Evolutionary conservation across 2,113 vertebrate genomes (phyloP).

Genomic region (Istiophorus platypterus): DNA sequence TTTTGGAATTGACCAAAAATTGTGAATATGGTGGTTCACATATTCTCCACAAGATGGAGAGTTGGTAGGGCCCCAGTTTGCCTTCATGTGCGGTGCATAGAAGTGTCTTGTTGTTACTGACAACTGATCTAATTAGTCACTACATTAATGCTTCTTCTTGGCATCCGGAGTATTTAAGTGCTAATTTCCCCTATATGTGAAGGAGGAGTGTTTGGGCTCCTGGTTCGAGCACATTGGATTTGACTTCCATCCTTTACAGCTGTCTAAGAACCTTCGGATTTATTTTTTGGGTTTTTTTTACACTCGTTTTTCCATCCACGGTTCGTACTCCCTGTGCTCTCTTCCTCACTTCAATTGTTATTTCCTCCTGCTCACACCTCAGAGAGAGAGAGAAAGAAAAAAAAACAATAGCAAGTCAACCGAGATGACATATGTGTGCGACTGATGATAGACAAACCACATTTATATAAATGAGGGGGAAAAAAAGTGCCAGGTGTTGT

Average conservation of each 20-base stretch:
- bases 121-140: background rate
- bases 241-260: background rate
- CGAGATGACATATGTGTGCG: slow-evolving; percentile 23
- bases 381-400: no score
- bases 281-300: background rate
- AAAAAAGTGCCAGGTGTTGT: slow-evolving; percentile 52
- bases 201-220: background rate
- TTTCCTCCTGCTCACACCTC: slow-evolving; percentile 48
- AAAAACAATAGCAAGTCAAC: slow-evolving; percentile 14
- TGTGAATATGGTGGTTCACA: no score
- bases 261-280: background rate
- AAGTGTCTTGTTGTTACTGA: background rate
- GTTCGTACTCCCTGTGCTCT: background rate
- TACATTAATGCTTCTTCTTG: background rate
- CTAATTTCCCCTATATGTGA: background rate
- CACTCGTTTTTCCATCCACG: background rate
- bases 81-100: no score
- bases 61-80: no score
- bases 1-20: no score
- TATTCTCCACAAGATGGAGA: no score
- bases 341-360: slow-evolving; percentile 2
- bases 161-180: background rate
- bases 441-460: slow-evolving; percentile 59
- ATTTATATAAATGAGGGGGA: slow-evolving; percentile 52
- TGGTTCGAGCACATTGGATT: background rate